Conservation (phyloP, 2,888 invertebrate species). For the Drosophila putrida region DNA sequence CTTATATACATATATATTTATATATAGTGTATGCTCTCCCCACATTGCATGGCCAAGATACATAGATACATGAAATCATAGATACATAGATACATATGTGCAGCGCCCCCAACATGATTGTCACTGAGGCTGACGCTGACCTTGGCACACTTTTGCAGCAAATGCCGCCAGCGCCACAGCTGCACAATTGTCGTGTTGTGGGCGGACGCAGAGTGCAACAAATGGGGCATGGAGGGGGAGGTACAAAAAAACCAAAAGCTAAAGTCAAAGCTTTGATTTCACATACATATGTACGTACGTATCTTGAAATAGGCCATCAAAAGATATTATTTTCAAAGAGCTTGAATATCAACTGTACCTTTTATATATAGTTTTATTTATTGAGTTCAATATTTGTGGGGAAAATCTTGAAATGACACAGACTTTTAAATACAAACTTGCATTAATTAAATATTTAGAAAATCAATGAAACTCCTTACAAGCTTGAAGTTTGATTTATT, state of each 20-base stretch:
- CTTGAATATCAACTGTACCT: no score
- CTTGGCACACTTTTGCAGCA: conserved; percentile 65
- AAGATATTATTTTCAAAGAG: not conserved
- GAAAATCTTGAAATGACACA: no score
- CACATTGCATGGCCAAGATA: conserved; percentile 28
- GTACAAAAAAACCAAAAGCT: not conserved
- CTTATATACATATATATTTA: conserved; percentile 14
- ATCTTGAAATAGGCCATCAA: not conserved
- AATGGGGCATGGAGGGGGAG: conserved; percentile 1
- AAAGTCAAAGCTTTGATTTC: conserved; percentile 19
- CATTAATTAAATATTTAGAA: no score
- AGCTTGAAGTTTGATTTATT: no score
- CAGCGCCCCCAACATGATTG: conserved; percentile 39
- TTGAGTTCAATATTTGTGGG: no score
- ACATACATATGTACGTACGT: not conserved
- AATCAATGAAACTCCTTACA: no score
- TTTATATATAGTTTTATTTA: no score
- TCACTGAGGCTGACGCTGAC: conserved; percentile 41
- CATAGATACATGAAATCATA: conserved; percentile 29
- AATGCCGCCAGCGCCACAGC: conserved; percentile 34
- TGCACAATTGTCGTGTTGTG: conserved; percentile 40
- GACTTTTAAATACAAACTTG: no score
- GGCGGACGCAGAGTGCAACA: conserved; percentile 29
- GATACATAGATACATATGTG: conserved; percentile 30
- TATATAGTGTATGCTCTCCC: conserved; percentile 27